Percentiles rank a stretch among this genome's conserved stretches.
These are phyloP conservation scores for Eilema sororculum DNA, from an alignment of 2,888 invertebrate species.

Conservation along the genomic window DNA sequence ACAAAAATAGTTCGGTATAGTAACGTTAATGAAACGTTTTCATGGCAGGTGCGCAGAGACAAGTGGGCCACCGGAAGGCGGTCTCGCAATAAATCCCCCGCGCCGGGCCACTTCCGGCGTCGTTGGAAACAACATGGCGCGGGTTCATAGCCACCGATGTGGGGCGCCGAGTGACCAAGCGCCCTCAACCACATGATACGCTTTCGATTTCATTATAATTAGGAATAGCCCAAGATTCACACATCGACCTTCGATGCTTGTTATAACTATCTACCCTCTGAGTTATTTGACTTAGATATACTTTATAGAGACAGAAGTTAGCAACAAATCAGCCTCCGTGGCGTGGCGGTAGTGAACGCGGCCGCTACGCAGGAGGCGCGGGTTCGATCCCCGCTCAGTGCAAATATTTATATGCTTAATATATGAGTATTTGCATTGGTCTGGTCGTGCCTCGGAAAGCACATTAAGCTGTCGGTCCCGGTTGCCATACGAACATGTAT, in stretches of 20 bases:
- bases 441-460: no score
- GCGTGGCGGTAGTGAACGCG: no score
- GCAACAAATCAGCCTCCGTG: no score
- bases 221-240: neutral
- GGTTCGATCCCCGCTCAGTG: no score
- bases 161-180: constrained; percentile 23
- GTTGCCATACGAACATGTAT: no score
- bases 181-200: constrained; percentile 10
- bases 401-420: no score
- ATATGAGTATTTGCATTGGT: no score
- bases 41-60: constrained; percentile 69
- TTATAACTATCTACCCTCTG: neutral
- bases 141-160: constrained; percentile 50
- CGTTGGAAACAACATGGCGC: constrained; percentile 65
- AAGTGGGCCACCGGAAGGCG: constrained; percentile 71
- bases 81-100: constrained; percentile 72
- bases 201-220: constrained; percentile 34
- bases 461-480: no score
- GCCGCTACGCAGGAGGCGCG: no score
- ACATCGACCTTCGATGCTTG: neutral
- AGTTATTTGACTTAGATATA: no score
- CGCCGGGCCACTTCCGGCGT: constrained; percentile 68
- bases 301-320: no score
- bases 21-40: constrained; percentile 51
- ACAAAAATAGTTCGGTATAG: constrained; percentile 39